A percentile compares a stretch with the other conserved stretches of the same genome.
phyloP scores from a whole-genome alignment of 2,888 invertebrate species.

The Sthenelais limicola region DNA sequence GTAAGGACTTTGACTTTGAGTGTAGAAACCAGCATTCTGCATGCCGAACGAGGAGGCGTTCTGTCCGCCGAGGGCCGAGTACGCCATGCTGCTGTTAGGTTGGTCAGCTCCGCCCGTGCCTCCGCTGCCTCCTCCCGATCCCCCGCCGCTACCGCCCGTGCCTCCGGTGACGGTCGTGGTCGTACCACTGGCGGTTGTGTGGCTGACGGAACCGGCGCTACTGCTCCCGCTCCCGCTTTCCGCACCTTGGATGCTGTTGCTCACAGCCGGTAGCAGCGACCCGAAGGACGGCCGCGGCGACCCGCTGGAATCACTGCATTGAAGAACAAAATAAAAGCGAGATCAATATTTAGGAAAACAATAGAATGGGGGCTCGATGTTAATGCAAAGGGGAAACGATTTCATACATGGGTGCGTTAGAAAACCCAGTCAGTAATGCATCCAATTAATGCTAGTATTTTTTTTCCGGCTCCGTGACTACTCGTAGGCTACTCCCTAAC shows the following conservation, averaged over 20 bases:
- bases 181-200: conserved; percentile 10
- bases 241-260: conserved; percentile 18
- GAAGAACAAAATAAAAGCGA: background rate
- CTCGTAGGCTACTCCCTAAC: no score
- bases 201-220: conserved; percentile 28
- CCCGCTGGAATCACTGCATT: conserved; percentile 35
- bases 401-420: background rate
- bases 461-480: no score
- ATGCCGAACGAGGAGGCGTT: conserved; percentile 51
- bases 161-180: background rate
- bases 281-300: conserved; percentile 18
- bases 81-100: conserved; percentile 49
- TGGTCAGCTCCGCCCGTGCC: conserved; percentile 13
- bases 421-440: no score
- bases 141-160: conserved; percentile 16
- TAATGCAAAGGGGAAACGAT: background rate
- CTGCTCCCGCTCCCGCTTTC: conserved; percentile 37
- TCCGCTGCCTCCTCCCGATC: conserved; percentile 5
- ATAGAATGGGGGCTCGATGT: background rate
- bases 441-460: no score
- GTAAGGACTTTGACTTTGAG: conserved; percentile 44
- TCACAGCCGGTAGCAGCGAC: conserved; percentile 33
- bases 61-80: conserved; percentile 49
- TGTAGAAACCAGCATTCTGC: conserved; percentile 51
- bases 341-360: background rate